Conservation (phyloP, 1,140 invertebrate genomes). For the Helicoverpa zea region DNA sequence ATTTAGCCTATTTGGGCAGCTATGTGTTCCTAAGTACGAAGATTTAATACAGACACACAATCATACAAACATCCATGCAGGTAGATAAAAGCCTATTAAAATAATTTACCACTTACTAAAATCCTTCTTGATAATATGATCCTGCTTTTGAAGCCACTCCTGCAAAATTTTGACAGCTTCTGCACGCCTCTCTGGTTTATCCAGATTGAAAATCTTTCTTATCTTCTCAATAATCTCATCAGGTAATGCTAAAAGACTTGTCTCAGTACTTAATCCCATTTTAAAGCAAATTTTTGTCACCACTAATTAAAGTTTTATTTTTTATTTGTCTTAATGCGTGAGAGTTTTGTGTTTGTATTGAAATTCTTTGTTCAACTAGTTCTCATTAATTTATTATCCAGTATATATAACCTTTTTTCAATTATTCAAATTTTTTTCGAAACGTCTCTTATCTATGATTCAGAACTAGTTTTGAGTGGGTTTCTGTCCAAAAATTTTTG, state of each 20-base stretch:
- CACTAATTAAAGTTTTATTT: background rate
- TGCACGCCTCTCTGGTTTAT: slow-evolving; percentile 57
- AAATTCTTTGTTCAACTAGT: background rate
- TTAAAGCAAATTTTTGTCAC: slow-evolving; percentile 14
- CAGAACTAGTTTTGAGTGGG: too few species aligned
- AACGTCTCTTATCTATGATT: too few species aligned
- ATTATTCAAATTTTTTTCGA: too few species aligned
- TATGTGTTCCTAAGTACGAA: too few species aligned
- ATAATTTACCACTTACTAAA: slow-evolving; percentile 60
- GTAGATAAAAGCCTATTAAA: too few species aligned
- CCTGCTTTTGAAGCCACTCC: slow-evolving; percentile 64
- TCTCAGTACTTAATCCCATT: slow-evolving; percentile 42
- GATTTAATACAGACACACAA: too few species aligned
- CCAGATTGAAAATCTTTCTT: slow-evolving; percentile 59
- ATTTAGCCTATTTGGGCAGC: too few species aligned
- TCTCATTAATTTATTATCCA: too few species aligned
- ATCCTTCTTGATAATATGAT: slow-evolving; percentile 64
- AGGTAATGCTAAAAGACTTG: slow-evolving; percentile 51
- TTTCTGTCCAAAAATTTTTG: too few species aligned
- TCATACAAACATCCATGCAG: too few species aligned
- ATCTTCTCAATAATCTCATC: slow-evolving; percentile 50
- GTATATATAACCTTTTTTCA: too few species aligned
- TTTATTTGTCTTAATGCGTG: background rate
- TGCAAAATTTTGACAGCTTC: slow-evolving; percentile 61
- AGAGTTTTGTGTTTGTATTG: background rate